Base-by-base conservation (phyloP, 2,888 invertebrate species). In the Volucella inflata region DNA sequence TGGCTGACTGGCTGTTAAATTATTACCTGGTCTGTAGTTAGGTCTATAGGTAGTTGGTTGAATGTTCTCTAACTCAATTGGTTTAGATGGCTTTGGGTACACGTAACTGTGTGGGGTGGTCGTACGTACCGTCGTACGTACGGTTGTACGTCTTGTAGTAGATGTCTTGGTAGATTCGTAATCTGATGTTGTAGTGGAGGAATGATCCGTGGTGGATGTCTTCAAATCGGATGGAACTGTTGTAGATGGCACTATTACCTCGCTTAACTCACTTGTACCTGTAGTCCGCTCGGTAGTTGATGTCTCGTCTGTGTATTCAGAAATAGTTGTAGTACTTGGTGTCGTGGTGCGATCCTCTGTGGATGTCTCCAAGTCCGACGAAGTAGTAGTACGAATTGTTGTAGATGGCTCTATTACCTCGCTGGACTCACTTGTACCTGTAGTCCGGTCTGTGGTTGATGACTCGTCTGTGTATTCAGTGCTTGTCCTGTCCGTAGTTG, bases 31-130 rank as follows among this genome's bases (percentile, higher is more conserved):
- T 44, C 38, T 42, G 38, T 17, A 40, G 40, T 51, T 17, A 14
- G 57, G 55, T 30, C 65, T 55, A 6, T 21, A 48, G 30, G 55
- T 74, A n/a, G 48, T 9, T 6, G 77, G 72, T 30, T 30, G 53
- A 14, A 30, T 30, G 6, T 30, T 2, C 30, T 30, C 30, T 6
- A 6, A 30, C 6, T 30, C 30, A 30, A 30, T 30, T 30, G 30
- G 6, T 6, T 30, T 30, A 2, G 17, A 21, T 36, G 38, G 38
- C 10, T 11, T 50, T 12, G 36, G 2, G 16, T 51, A 38, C 17
- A n/a, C 62, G 36, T 46, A 62, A 9, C n/a, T 3, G 9, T n/a
- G 2, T 16, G 38, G 36, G 48, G 57, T 21, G 8, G 51, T 65
- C 10, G 55, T 14, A n/a, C 40, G 50, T 36, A 40, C 40, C 2